These are phyloP conservation scores for Cichlasoma orientale DNA, from an alignment of 2,797 vertebrate species.

Conservation along the genomic window DNA sequence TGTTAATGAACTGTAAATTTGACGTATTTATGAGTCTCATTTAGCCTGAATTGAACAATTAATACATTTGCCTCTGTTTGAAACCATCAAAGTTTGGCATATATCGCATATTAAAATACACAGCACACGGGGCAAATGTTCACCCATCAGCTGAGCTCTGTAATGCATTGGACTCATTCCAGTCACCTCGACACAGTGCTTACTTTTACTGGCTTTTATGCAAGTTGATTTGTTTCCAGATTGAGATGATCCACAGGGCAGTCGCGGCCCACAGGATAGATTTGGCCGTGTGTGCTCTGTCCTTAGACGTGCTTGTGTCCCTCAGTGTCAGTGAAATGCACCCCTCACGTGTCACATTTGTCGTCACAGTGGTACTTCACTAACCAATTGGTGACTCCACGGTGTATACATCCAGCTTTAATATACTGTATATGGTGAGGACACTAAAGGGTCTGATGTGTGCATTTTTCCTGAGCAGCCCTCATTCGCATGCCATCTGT, in stretches of 20 bases:
- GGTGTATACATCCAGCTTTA: too few species aligned
- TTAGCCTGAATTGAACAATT: background rate
- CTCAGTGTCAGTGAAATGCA: too few species aligned
- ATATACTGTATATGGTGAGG: too few species aligned
- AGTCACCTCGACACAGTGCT: background rate
- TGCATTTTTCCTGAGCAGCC: too few species aligned
- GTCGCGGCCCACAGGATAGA: background rate
- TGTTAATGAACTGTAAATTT: too few species aligned
- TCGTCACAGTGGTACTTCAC: too few species aligned
- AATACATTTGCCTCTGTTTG: background rate
- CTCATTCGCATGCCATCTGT: too few species aligned
- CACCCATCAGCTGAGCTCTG: background rate
- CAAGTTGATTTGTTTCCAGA: background rate
- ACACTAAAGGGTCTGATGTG: too few species aligned
- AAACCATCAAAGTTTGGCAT: background rate
- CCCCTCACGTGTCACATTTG: too few species aligned
- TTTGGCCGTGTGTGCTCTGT: background rate
- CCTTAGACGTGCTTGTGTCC: too few species aligned
- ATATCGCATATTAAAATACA: too few species aligned
- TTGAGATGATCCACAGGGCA: fast-evolving
- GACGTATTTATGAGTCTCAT: background rate
- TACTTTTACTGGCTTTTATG: background rate
- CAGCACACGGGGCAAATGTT: background rate
- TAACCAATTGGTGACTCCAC: too few species aligned
- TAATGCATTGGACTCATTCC: fast-evolving